Conservation (phyloP, 2,888 invertebrate species). For the Ryuthela nishihirai region DNA sequence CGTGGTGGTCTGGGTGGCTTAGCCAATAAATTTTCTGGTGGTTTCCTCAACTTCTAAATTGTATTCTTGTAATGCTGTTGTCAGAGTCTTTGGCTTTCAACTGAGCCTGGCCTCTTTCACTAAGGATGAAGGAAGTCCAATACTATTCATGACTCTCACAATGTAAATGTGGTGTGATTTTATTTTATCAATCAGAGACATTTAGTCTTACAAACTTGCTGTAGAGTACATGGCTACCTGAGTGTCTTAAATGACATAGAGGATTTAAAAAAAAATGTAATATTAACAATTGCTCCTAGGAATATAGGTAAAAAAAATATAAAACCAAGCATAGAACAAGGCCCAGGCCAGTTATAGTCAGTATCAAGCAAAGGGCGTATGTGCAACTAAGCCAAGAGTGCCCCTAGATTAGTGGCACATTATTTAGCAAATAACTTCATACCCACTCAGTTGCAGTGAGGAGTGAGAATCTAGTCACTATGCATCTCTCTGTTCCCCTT, state of each 20-base stretch:
- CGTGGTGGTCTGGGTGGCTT: conserved; percentile 87
- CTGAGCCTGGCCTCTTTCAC: no score
- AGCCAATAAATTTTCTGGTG: conserved; percentile 78
- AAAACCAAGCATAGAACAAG: no score
- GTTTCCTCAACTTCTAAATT: conserved; percentile 40
- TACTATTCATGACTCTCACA: no score
- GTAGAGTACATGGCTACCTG: conserved; percentile 28
- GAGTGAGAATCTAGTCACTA: conserved; percentile 35
- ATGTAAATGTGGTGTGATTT: no score
- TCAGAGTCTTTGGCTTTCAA: no score
- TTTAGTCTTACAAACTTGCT: conserved; percentile 30
- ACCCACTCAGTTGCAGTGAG: conserved; percentile 33
- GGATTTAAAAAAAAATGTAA: no score
- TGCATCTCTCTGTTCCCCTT: conserved; percentile 29
- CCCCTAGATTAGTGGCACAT: conserved; percentile 37
- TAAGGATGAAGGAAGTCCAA: no score
- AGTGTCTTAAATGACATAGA: conserved; percentile 20
- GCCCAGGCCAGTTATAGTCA: no score
- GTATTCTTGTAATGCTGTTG: no score
- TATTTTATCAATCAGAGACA: no score
- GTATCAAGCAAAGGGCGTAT: neutral
- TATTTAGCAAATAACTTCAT: conserved; percentile 34
- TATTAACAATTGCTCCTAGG: no score
- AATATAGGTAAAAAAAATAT: no score
- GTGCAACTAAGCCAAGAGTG: conserved; percentile 24